Percentiles rank a stretch among this genome's conserved stretches.
phyloP scores from a whole-genome alignment of 2,797 vertebrate species.

The Morus bassanus region DNA sequence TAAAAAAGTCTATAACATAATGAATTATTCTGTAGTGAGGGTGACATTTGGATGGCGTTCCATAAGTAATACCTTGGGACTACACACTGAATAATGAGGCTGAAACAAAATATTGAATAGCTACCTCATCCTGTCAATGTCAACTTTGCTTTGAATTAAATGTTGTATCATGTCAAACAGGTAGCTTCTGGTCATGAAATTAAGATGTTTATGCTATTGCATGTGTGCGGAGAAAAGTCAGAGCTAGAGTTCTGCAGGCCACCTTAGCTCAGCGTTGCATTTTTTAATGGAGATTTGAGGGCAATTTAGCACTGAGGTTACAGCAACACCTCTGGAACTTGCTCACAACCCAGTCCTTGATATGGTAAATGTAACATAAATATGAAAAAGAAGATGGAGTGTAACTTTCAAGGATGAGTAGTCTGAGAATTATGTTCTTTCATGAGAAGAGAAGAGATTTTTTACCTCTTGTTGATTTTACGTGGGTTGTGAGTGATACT shows the following conservation, averaged over 20 bases:
- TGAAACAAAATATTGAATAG: conserved; percentile 25
- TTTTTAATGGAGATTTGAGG: neutral
- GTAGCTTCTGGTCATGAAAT: neutral
- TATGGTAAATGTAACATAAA: neutral
- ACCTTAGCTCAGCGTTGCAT: neutral
- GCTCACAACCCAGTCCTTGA: neutral
- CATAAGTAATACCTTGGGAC: conserved; percentile 3
- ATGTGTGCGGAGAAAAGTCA: neutral
- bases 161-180: neutral
- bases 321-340: neutral
- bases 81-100: neutral
- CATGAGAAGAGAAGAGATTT: neutral
- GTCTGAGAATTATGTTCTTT: neutral
- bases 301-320: neutral
- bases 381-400: neutral
- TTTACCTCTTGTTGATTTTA: neutral
- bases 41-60: conserved; percentile 27
- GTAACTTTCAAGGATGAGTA: neutral
- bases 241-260: neutral
- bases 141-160: conserved; percentile 32
- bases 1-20: neutral
- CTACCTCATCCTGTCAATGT: conserved; percentile 2
- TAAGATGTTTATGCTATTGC: neutral
- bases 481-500: neutral
- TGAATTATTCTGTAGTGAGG: neutral